phyloP scores from a whole-genome alignment of 2,888 invertebrate genomes.

The Onchidella celtica region DNA sequence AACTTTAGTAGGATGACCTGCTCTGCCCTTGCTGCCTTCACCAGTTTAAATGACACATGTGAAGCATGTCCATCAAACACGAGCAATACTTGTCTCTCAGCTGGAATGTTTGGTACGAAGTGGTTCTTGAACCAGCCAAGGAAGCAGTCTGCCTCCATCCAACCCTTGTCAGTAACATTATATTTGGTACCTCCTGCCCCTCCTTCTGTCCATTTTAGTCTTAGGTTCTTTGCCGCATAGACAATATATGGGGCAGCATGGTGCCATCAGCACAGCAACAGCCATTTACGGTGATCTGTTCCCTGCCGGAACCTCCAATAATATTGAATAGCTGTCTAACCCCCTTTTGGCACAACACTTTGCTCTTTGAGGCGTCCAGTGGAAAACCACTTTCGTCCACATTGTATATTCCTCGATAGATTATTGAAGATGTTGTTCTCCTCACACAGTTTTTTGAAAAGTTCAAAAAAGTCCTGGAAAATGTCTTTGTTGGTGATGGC shows the following conservation, averaged over 20 bases:
- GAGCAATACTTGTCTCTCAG: background rate
- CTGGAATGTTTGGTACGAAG: background rate
- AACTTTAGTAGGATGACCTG: conserved; percentile 29
- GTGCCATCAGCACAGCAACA: background rate
- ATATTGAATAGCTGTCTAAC: background rate
- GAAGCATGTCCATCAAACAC: conserved; percentile 14
- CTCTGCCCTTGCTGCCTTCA: background rate
- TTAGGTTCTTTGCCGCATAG: background rate
- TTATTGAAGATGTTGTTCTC: background rate
- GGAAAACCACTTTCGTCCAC: conserved; percentile 7
- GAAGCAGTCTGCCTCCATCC: conserved; percentile 2
- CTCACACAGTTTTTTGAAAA: background rate
- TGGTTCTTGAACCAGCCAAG: conserved; percentile 17
- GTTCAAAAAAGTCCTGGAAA: background rate
- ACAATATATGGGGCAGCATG: conserved; percentile 1
- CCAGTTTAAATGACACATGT: background rate
- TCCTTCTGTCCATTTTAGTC: background rate
- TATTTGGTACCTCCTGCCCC: background rate
- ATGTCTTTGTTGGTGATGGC: background rate
- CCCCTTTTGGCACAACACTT: background rate
- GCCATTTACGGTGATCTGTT: background rate
- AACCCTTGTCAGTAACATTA: background rate
- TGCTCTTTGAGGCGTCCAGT: background rate
- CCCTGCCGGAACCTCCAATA: background rate
- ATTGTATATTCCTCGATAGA: background rate